These are phyloP conservation scores for Dissostichus mawsoni DNA, from an alignment of 2,113 vertebrate genomes.

Conservation along the genomic window DNA sequence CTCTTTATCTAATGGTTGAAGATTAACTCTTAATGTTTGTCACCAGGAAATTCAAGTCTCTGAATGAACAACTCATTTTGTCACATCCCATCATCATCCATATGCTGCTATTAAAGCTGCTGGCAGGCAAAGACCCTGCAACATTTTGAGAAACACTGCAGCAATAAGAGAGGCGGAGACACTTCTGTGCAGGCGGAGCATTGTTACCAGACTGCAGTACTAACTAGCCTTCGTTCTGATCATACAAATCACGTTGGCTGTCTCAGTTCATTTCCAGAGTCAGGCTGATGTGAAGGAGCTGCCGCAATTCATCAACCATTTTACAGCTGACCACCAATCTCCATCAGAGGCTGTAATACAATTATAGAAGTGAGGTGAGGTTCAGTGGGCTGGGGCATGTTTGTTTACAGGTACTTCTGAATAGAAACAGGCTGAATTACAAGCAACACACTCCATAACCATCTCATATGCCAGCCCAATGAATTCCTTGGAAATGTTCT, in stretches of 20 bases:
- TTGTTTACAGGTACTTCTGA: conserved; percentile 37
- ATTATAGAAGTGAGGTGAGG: conserved; percentile 37
- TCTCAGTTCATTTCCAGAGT: conserved; percentile 31
- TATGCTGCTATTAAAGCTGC: neutral
- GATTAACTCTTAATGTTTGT: neutral
- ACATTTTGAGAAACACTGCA: neutral
- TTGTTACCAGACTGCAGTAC: conserved; percentile 28
- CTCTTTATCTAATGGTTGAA: neutral
- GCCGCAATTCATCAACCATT: conserved; percentile 38
- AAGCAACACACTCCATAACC: conserved; percentile 1
- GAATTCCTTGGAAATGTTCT: neutral
- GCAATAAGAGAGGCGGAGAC: neutral
- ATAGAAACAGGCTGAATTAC: conserved; percentile 14
- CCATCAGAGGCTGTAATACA: conserved; percentile 42
- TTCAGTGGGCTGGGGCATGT: conserved; percentile 24
- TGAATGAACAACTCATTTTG: neutral
- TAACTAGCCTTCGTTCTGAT: conserved; percentile 35
- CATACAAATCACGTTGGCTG: conserved; percentile 43
- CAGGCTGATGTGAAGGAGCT: conserved; percentile 29
- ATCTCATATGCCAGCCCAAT: neutral
- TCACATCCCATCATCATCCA: neutral
- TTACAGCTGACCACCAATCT: conserved; percentile 18
- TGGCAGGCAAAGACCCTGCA: neutral
- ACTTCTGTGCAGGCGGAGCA: neutral
- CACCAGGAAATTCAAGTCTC: neutral